A percentile compares a stretch with the other conserved stretches of the same genome.
Evolutionary conservation across 2,888 invertebrate species (phyloP).

Genomic region (Calliopum simillimum): DNA sequence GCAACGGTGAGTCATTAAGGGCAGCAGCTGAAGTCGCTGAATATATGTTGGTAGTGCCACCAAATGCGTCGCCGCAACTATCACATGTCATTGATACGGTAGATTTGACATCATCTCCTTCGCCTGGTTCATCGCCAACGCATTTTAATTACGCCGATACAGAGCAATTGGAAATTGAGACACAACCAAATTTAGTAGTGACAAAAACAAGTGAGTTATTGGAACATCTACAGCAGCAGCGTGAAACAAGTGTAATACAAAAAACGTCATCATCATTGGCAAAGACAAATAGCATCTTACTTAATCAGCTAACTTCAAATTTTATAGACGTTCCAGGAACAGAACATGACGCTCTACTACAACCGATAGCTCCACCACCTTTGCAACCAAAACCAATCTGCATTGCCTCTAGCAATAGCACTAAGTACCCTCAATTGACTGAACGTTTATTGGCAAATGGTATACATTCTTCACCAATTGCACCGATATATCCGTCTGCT

Average conservation of each 20-base stretch:
- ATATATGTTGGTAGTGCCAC: slow-evolving; percentile 11
- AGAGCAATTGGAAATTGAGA: slow-evolving; percentile 22
- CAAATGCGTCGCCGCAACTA: slow-evolving; percentile 37
- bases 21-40: slow-evolving; percentile 14
- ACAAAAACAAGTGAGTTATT: slow-evolving; percentile 43
- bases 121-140: slow-evolving; percentile 61
- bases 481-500: slow-evolving; percentile 12
- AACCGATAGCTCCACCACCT: slow-evolving; percentile 35
- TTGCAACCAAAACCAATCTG: slow-evolving; percentile 43
- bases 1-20: slow-evolving; percentile 44
- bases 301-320: slow-evolving; percentile 33
- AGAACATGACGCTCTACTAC: neutral
- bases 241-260: slow-evolving; percentile 46
- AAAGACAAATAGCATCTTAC: slow-evolving; percentile 9
- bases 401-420: slow-evolving; percentile 37
- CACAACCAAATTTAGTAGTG: slow-evolving; percentile 1
- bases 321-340: neutral
- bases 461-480: slow-evolving; percentile 18
- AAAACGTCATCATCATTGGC: slow-evolving; percentile 40
- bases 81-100: slow-evolving; percentile 60
- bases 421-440: slow-evolving; percentile 59
- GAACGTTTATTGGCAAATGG: slow-evolving; percentile 61
- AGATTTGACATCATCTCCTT: slow-evolving; percentile 64
- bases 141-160: slow-evolving; percentile 50
- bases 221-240: slow-evolving; percentile 47